Evolutionary conservation across 2,113 vertebrate genomes (phyloP).

Genomic region (Campylomormyrus numenius): DNA sequence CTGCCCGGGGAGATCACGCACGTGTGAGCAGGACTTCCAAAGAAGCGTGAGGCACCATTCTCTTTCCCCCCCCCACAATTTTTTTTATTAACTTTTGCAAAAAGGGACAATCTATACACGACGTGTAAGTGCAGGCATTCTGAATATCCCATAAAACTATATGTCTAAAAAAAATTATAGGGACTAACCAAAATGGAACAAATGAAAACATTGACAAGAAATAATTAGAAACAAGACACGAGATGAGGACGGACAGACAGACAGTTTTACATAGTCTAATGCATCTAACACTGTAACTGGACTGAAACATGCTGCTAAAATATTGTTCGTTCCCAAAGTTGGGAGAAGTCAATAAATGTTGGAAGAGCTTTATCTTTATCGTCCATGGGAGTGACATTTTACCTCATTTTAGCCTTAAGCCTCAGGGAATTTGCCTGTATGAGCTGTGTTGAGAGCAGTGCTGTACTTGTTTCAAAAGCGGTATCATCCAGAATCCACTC

Average conservation of each 20-base stretch:
- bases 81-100: not conserved
- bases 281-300: not conserved
- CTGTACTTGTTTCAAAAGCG: not conserved
- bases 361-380: not conserved
- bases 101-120: not conserved
- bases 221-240: not conserved
- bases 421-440: not conserved
- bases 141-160: not conserved
- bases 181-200: not conserved
- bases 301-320: not conserved
- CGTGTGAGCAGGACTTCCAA: not conserved
- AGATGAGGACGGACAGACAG: not conserved
- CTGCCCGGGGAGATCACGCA: not conserved
- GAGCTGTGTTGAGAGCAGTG: not conserved
- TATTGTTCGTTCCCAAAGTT: not conserved
- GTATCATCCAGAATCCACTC: not conserved
- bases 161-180: not conserved
- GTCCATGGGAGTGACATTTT: not conserved
- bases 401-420: not conserved
- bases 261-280: no score
- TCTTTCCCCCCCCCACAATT: not conserved
- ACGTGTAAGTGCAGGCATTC: not conserved
- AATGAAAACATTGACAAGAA: not conserved
- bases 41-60: not conserved
- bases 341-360: not conserved